Base-by-base conservation (phyloP, 2,113 vertebrate genomes). In the Noctilio leporinus region DNA sequence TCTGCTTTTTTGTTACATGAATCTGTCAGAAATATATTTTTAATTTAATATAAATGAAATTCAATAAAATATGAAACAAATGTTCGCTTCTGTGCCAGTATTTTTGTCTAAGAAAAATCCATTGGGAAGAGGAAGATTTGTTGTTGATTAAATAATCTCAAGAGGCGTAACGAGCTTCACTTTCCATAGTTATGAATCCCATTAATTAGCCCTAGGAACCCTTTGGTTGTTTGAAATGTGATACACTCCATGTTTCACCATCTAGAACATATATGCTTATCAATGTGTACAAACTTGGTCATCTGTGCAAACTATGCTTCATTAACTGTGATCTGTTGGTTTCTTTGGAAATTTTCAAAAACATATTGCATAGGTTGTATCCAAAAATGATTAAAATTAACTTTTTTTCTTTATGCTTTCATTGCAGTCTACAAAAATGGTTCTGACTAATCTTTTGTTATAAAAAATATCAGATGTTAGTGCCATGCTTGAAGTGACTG, bases 31-130 rank as follows among this genome's bases (percentile, higher is more conserved):
- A 99, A 99, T 99, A 99, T 99, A 99, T 99, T 99, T 99, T 99
- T 99, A 99, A 99, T 99, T 99, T 99, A 99, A 99, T 99, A 99
- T 99, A 99, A 99, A 99, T 99, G 99, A 99, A 99, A 99, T 99
- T 99, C 98, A 99, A 99, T 99, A 99, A 99, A 98, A 98, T 99
- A 99, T 96, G 98, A 99, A 99, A 98, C 96, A 97, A 98, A 96
- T 53, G 6, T 59, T 90, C 53, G 65, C 1, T 80, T 49, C 67
- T 89, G 62, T 5, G 4, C 47, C 47, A 95, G 80, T 47, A 87
- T 53, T 95, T 91, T 96, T 62, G 97, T 9, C 7, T 80, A 24
- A 14, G n/a, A 77, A 64, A 93, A 89, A 57, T 6, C 55, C 59
- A 6, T 14, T 77, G 40, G 45, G 33, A 75, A 72, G 3, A 67